Base-by-base conservation (phyloP, 2,113 vertebrate species). In the Sapajus apella region DNA sequence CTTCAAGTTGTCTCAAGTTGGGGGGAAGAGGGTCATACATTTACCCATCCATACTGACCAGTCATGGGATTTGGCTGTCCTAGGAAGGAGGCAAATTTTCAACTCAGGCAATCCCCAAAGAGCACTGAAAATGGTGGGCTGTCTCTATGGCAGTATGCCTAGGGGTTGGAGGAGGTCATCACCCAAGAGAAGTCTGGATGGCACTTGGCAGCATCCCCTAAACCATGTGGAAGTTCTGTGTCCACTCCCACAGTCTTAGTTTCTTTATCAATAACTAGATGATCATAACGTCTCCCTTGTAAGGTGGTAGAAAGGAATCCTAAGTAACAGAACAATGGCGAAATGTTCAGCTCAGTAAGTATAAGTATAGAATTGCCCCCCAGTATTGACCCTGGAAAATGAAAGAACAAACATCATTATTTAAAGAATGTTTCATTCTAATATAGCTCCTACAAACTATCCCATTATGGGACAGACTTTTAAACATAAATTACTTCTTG, bases 21-120 rank as follows among this genome's bases (percentile, higher is more conserved):
- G 23, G 6, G 35, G 35, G 56, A 30, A 18, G 7, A 5, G 23
- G 5, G 0, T 40, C 10, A 0, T n/a, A 32, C 0, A 14, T 86
- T 56, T 91, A 8, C 17, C 13, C 43, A 11, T 27, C 6, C 1
- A 10, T 8, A 20, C 4, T 47, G 12, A n/a, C 52, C 16, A 13
- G 8, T 37, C 13, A 2, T 14, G 4, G 37, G 27, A 61, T 47
- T 4, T 10, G 21, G 72, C 7, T 35, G 55, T 37, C 13, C 27
- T 82, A 14, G 20, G 12, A 87, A 50, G 20, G 13, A 72, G 40
- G 17, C 11, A 20, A 27, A 30, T 61, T 50, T 81, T 91, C 14
- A 43, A 14, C 3, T 8, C 47, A 35, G 30, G 35, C 11, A 83
- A 75, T 72, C 21, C 40, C 52, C 70, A 52, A 14, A 43, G 14